Evolutionary conservation across 1,140 invertebrate genomes (phyloP).

Genomic region (Paramacrobiotus metropolitanus): DNA sequence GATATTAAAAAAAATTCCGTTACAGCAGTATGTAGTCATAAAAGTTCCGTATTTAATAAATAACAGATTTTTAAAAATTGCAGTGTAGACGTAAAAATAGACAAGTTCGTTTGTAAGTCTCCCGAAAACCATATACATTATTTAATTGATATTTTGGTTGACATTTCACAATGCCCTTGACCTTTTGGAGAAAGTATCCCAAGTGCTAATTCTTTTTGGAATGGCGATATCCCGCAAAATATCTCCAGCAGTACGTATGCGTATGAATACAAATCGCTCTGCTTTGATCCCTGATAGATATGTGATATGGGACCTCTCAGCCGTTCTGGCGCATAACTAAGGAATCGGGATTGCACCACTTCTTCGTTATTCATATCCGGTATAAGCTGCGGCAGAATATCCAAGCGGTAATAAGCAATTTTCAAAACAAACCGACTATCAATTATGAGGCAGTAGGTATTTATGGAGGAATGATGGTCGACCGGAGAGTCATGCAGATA

Average conservation of each 20-base stretch:
- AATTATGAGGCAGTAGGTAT: constrained; percentile 72
- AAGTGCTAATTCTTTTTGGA: background rate
- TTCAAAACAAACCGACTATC: constrained; percentile 83
- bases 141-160: background rate
- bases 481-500: constrained; percentile 65
- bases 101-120: background rate
- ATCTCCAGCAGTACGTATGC: constrained; percentile 63
- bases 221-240: background rate
- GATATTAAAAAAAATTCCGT: too few relatives aligned
- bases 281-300: constrained; percentile 36
- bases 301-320: constrained; percentile 26
- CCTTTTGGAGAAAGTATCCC: background rate
- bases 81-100: too few relatives aligned
- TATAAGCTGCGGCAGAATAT: constrained; percentile 14
- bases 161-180: too few relatives aligned
- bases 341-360: background rate
- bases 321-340: constrained; percentile 37
- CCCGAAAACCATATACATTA: background rate
- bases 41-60: too few relatives aligned
- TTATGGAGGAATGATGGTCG: constrained; percentile 60
- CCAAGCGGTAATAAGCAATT: constrained; percentile 63
- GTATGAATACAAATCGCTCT: constrained; percentile 84
- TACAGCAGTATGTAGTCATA: too few relatives aligned
- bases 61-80: too few relatives aligned
- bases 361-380: background rate